phyloP scores from a whole-genome alignment of 2,888 invertebrate species.

The Nasonia oneida region DNA sequence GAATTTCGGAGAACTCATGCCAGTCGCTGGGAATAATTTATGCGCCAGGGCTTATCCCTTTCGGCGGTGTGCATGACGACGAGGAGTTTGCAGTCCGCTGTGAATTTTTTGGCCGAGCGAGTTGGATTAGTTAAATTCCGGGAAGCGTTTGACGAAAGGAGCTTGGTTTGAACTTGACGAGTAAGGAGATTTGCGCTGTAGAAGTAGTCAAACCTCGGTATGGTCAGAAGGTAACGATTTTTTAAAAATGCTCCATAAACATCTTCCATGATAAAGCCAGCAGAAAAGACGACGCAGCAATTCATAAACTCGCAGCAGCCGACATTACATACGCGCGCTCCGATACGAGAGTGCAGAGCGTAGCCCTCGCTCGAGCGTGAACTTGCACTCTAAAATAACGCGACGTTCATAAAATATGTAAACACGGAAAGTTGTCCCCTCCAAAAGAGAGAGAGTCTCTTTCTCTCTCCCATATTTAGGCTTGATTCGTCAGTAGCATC shows the following conservation, averaged over 20 bases:
- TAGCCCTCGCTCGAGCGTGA: not conserved
- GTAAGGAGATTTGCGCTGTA: no score
- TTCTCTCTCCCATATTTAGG: not conserved
- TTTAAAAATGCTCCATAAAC: not conserved
- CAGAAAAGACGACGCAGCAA: not conserved
- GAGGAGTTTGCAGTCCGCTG: not conserved
- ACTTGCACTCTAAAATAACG: not conserved
- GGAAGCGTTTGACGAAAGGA: not conserved
- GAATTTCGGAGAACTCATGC: not conserved
- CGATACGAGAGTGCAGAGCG: not conserved
- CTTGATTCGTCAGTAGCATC: not conserved
- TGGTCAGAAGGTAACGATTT: not conserved
- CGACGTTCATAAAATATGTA: not conserved
- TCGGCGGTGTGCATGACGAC: not conserved
- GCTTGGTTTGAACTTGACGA: not conserved
- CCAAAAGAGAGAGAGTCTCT: not conserved
- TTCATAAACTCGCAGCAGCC: not conserved
- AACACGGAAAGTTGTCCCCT: not conserved
- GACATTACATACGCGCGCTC: not conserved
- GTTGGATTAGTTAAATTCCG: not conserved
- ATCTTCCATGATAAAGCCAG: not conserved
- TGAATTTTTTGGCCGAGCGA: not conserved
- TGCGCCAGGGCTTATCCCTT: not conserved
- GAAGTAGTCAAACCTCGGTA: not conserved
- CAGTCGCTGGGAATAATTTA: not conserved